Evolutionary conservation across 2,888 invertebrate species (phyloP), one percentile per base, ranked within the genome.

Genomic region (Metalampra italica): DNA sequence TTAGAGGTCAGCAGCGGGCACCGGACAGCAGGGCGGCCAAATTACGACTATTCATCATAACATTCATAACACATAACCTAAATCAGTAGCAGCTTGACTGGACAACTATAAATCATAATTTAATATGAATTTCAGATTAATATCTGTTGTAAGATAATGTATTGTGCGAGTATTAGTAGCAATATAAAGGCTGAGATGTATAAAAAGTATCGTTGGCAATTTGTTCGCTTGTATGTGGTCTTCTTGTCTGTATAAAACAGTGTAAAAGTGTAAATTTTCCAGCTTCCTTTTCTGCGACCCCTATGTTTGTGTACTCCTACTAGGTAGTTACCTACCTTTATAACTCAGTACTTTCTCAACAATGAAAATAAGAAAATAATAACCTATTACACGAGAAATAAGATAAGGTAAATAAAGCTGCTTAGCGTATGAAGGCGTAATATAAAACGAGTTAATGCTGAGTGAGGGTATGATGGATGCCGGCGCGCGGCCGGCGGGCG

Each of bases 81-180:
- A 64, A 66, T 65, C 60, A 62, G 64, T 46, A 49, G 51, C 79
- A 67, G 71, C 64, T 75, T 77, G 59, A 63, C 52, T 46, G 69
- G 78, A 76, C 79, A 75, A 69, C 69, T 64, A 72, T 76, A 70
- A 72, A 76, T 75, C 76, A 75, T 57, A 65, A 68, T 74, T 78
- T 76, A 75, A 71, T 75, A 72, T 69, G 67, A 71, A 68, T 62
- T 60, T 63, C 56, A 57, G 38, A 46, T 43, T 38, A 46, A 38
- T 39, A 50, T 47, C 43, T 30, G 41, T 14, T 32, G 12, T 38
- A n/a, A n/a, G n/a, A n/a, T n/a, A 37, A 32, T 44, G 14, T 4
- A 9, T 41, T 32, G 42, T 50, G 13, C 5, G 38, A 38, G 11
- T 12, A 38, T 13, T 46, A 32, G 13, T 9, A 22, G n/a, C 9